A percentile compares a stretch with the other conserved stretches of the same genome.
These are phyloP conservation scores for Gymnoscopelus microlampas DNA, from an alignment of 2,797 vertebrate genomes.

Conservation along the genomic window DNA sequence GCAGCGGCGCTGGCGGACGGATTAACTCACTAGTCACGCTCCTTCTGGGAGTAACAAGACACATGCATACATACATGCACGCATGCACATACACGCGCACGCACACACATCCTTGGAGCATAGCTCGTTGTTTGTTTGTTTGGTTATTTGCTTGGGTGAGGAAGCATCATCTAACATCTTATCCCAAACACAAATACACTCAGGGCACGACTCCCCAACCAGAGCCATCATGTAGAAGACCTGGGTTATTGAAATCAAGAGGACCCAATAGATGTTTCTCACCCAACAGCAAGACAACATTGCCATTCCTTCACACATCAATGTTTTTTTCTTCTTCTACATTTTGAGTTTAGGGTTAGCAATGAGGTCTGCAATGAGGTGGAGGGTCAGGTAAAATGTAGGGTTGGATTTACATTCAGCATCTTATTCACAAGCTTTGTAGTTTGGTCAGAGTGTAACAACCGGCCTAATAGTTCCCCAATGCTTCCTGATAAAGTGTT, in stretches of 20 bases:
- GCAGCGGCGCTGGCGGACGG: conserved; percentile 74
- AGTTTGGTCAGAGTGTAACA: neutral
- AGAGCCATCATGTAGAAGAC: too few species aligned
- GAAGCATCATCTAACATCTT: conserved; percentile 36
- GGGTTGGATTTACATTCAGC: neutral
- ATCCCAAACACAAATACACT: conserved; percentile 15
- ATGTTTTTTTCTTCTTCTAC: too few species aligned
- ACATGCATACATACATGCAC: conserved; percentile 55
- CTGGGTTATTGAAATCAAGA: too few species aligned
- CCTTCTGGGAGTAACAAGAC: conserved; percentile 71
- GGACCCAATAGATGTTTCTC: too few species aligned
- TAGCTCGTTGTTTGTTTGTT: conserved; percentile 17
- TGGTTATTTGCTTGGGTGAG: conserved; percentile 51
- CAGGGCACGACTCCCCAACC: too few species aligned
- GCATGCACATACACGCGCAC: conserved; percentile 5
- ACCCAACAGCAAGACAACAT: too few species aligned
- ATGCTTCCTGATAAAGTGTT: neutral
- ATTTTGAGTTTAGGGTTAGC: neutral
- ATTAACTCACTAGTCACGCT: conserved; percentile 77
- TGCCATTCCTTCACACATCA: too few species aligned
- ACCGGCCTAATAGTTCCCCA: neutral
- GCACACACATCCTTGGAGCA: conserved; percentile 28
- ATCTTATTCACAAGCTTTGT: neutral
- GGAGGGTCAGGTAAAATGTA: neutral
- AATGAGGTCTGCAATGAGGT: neutral